phyloP scores from a whole-genome alignment of 1,140 invertebrate species.

The Atta colombica region DNA sequence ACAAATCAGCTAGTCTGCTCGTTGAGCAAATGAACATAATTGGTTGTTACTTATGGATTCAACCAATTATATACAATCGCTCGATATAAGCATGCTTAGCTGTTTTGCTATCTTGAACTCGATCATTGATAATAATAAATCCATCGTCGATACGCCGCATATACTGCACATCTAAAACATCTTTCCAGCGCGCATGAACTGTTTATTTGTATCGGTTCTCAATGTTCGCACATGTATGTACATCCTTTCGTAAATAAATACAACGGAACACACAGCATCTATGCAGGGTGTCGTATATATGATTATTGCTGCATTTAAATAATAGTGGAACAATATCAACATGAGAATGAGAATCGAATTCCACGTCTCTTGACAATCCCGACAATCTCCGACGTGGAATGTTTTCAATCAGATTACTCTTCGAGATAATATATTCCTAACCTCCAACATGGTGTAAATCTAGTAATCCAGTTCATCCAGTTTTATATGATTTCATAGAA shows the following conservation, averaged over 20 bases:
- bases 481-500: neutral
- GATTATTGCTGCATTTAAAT: neutral
- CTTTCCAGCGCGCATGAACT: neutral
- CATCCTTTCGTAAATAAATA: too few species aligned
- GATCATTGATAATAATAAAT: too few species aligned
- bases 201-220: neutral
- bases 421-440: neutral
- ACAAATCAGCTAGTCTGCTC: too few species aligned
- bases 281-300: neutral
- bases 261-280: neutral
- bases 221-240: too few species aligned
- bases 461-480: too few species aligned
- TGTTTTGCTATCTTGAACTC: too few species aligned
- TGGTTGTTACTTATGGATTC: too few species aligned
- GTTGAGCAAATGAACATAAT: too few species aligned
- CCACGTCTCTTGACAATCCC: neutral
- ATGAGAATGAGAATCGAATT: neutral
- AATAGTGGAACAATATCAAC: neutral
- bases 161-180: neutral
- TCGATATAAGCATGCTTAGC: too few species aligned
- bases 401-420: neutral
- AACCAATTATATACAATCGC: too few species aligned
- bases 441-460: neutral
- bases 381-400: too few species aligned
- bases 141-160: too few species aligned